phyloP scores from a whole-genome alignment of 2,888 invertebrate species.

The Tetranychus piercei region DNA sequence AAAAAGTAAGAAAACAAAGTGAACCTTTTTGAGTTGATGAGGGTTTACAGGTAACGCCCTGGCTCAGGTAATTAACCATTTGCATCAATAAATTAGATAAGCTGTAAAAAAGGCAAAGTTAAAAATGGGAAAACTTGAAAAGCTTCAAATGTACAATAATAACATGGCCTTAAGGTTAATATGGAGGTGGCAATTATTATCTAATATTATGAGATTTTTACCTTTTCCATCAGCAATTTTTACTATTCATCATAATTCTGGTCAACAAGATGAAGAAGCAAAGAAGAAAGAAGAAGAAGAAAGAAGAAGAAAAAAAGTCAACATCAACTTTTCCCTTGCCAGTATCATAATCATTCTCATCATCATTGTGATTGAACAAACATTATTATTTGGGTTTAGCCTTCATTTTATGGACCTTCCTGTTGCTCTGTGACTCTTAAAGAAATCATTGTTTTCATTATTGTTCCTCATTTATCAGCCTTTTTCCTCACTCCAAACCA shows the following conservation, averaged over 20 bases:
- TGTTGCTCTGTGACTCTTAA: background rate
- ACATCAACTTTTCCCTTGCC: background rate
- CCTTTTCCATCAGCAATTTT: background rate
- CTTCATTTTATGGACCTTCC: background rate
- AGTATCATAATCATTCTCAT: background rate
- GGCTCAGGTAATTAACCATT: background rate
- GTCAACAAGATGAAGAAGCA: background rate
- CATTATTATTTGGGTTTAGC: background rate
- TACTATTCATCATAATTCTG: background rate
- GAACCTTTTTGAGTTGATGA: background rate
- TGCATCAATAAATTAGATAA: slow-evolving; percentile 1
- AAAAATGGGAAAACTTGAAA: background rate
- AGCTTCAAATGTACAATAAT: background rate
- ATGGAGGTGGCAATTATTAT: background rate
- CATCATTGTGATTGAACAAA: background rate
- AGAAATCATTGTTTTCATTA: background rate
- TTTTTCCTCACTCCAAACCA: background rate
- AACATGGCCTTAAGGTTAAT: background rate
- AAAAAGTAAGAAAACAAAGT: no score
- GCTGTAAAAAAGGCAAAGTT: background rate
- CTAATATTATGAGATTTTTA: background rate
- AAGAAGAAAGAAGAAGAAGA: no score
- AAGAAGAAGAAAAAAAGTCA: background rate
- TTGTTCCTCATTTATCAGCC: background rate
- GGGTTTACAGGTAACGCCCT: slow-evolving; percentile 1